Base-by-base conservation (phyloP, 2,888 invertebrate genomes). In the Caenorhabditis sp. region DNA sequence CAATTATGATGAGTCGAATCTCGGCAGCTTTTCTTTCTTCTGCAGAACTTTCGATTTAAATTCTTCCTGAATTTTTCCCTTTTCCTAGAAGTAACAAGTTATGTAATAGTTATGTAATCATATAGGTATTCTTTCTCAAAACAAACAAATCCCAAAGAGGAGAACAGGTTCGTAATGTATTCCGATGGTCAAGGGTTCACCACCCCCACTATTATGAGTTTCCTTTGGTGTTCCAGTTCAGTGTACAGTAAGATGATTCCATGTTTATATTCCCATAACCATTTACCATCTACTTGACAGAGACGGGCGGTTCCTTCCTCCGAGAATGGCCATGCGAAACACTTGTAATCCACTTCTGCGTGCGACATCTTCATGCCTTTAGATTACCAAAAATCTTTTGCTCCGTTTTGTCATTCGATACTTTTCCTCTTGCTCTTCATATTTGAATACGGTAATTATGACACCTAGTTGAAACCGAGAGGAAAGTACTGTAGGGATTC, bases 371-470 rank as follows among this genome's bases (percentile, higher is more conserved):
- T 38, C 59, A 26, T 31, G 10, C n/a, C 38, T 38, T 38, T 7
- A 4, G 31, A 61, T 41, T 47, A 14, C 51, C 35, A 24, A 35
- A 56, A 35, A 44, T 5, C 8, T 63, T 49, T 19, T 19, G 47
- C 51, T 41, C 56, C 44, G 16, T 24, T 35, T 47, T 64, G 59
- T 70, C 51, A 70, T 38, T 47, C 19, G 68, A 70, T 68, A 75
- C 58, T 51, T 38, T 41, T 51, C 31, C 16, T 59, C 44, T 47
- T 22, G 24, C 51, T 22, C 1, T 24, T 68, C 24, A 31, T 76
- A 44, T 79, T 79, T 79, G 70, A 79, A 79, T 79, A 77, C 69
- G 77, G 77, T 77, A 64, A 70, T 79, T 70, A 70, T 63, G 79
- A 79, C 79, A 70, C 79, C 79, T 61, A 22, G 51, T 47, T 24